Percentiles rank a stretch among this genome's conserved stretches.
These are phyloP conservation scores for Ditylenchus dipsaci DNA, from an alignment of 1,140 invertebrate genomes.

Conservation along the genomic window DNA sequence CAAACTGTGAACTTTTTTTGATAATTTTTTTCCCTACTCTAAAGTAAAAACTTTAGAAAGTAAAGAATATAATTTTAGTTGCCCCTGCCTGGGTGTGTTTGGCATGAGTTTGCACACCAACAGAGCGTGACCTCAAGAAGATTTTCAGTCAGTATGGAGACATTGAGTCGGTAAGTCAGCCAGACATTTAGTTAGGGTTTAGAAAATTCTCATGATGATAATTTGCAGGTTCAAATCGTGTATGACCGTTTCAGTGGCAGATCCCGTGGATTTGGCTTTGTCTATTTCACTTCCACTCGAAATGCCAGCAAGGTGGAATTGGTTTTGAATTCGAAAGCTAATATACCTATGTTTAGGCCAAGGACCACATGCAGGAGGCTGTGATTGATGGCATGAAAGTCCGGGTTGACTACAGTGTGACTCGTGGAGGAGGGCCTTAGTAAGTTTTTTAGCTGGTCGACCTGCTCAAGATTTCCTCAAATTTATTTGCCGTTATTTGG, in stretches of 20 bases:
- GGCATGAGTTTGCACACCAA: slow-evolving; percentile 33
- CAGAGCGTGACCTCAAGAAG: slow-evolving; percentile 27
- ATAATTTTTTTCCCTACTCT: too few species aligned
- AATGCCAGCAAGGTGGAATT: slow-evolving; percentile 73
- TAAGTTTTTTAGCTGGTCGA: slow-evolving; percentile 6
- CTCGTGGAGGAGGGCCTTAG: slow-evolving; percentile 58
- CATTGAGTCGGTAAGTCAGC: slow-evolving; percentile 19
- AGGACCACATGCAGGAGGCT: slow-evolving; percentile 84
- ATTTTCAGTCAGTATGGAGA: slow-evolving; percentile 34
- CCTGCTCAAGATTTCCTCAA: background rate
- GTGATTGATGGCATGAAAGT: slow-evolving; percentile 88
- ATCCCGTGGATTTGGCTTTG: slow-evolving; percentile 91
- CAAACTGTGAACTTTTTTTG: too few species aligned
- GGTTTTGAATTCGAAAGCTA: background rate
- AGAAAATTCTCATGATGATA: background rate
- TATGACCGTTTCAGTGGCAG: slow-evolving; percentile 67
- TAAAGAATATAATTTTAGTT: too few species aligned
- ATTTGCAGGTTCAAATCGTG: slow-evolving; percentile 30
- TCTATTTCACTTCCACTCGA: slow-evolving; percentile 82
- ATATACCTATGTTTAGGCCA: slow-evolving; percentile 64
- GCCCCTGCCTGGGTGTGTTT: slow-evolving; percentile 37
- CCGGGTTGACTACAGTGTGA: slow-evolving; percentile 91
- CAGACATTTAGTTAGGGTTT: background rate
- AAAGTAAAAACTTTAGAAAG: too few species aligned
- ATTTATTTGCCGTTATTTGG: background rate